Evolutionary conservation across 2,113 vertebrate genomes (phyloP).

Genomic region (Bagarius yarrelli): DNA sequence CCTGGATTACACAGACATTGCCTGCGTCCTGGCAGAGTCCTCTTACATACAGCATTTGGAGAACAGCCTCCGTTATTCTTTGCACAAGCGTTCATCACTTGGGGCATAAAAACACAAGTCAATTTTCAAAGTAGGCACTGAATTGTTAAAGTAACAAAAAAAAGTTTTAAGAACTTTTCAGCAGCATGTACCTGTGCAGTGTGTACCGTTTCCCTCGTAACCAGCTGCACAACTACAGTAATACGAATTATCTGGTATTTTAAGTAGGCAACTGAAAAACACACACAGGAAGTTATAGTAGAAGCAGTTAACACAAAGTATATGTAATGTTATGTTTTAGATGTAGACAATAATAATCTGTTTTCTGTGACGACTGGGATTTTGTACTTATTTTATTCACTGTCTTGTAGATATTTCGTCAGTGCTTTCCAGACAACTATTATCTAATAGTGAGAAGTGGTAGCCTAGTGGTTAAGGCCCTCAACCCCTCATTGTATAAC

Average conservation of each 20-base stretch:
- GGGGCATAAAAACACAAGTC: background rate
- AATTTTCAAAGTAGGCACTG: background rate
- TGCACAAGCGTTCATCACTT: constrained; percentile 80
- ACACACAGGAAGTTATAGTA: background rate
- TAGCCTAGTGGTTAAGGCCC: no score
- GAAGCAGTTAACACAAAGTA: background rate
- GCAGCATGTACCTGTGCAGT: constrained; percentile 77
- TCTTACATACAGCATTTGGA: constrained; percentile 77
- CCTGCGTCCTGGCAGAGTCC: constrained; percentile 78
- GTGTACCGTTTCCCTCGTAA: constrained; percentile 84
- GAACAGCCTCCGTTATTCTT: constrained; percentile 82
- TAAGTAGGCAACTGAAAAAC: constrained; percentile 40
- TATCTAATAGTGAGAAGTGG: no score
- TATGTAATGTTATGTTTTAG: background rate
- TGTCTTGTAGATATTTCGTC: background rate
- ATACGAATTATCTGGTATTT: constrained; percentile 22
- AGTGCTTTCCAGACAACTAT: background rate
- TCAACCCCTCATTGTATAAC: no score
- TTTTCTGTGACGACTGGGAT: background rate
- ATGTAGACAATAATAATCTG: background rate
- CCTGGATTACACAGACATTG: constrained; percentile 76
- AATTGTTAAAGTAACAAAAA: background rate
- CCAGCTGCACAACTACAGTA: constrained; percentile 83
- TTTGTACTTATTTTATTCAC: background rate
- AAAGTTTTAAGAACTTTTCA: background rate